Conservation (phyloP, 1,140 invertebrate species). For the Macrostomum lignano region DNA sequence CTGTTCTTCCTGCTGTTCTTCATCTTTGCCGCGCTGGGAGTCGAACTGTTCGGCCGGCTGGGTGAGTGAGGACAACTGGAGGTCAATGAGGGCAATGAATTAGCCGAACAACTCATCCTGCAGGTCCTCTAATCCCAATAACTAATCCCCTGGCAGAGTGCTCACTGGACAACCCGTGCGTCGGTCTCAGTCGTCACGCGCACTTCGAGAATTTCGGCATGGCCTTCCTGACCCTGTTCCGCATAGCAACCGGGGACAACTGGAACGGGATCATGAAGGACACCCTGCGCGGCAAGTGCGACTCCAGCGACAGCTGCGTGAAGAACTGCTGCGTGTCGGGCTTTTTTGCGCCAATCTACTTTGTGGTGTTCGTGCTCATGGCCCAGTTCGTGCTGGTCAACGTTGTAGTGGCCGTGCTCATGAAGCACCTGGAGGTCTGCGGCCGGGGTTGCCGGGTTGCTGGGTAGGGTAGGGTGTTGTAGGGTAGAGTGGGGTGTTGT, state of each 20-base stretch:
- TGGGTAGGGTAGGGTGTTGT: too few species aligned
- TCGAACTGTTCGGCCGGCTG: constrained; percentile 81
- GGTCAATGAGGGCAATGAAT: too few species aligned
- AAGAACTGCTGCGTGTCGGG: constrained; percentile 86
- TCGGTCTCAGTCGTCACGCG: constrained; percentile 89
- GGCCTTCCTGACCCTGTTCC: constrained; percentile 89
- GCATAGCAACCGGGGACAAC: constrained; percentile 97
- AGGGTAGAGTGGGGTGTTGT: too few species aligned
- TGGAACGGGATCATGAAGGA: constrained; percentile 99
- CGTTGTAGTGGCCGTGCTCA: constrained; percentile 89
- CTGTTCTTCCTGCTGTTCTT: constrained; percentile 96
- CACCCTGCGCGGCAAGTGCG: constrained; percentile 74
- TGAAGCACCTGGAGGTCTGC: constrained; percentile 97
- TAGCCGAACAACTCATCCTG: too few species aligned
- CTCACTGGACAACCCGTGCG: constrained; percentile 71
- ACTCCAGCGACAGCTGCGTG: constrained; percentile 59
- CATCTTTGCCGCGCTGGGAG: constrained; percentile 91
- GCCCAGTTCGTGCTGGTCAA: constrained; percentile 98
- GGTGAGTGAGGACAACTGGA: too few species aligned
- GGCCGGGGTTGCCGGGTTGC: too few species aligned
- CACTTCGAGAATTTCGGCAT: constrained; percentile 98
- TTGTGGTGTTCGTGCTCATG: constrained; percentile 96
- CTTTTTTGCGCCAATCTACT: constrained; percentile 87
- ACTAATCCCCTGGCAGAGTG: constrained; percentile 41
- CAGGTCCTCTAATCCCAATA: too few species aligned